Evolutionary conservation across 2,888 invertebrate genomes (phyloP), one percentile per base, ranked within the genome.

Genomic region (Drosophila hawaiiensis): DNA sequence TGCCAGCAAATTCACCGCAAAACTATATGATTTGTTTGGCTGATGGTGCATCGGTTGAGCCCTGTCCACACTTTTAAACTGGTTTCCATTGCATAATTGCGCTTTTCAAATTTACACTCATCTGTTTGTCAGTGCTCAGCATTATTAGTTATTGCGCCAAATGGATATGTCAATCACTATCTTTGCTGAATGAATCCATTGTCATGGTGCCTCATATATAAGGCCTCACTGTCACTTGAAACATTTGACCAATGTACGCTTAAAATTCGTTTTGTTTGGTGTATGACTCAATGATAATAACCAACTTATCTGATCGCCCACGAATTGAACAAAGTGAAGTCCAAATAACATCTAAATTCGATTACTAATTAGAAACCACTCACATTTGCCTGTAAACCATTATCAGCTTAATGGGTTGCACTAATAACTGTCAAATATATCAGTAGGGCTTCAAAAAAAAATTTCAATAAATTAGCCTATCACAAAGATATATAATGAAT

Each of bases 151-250:
- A 39, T 54, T 62, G 62, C 52, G 41, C 55, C 59, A 73, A 70
- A 72, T 75, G 79, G 88, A 84, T 76, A 87, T 78, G 84, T 77
- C 84, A 82, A 89, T 85, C 88, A 89, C 76, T 82, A 84, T 75
- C 56, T 81, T 70, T 67, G 67, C 76, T 78, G 89, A 89, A 83
- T 73, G 68, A 71, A 75, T 59, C 68, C 78, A 70, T 71, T 78
- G 76, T 68, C 67, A 63, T 63, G 19, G 41, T 55, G 71, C 71
- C 80, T 76, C 53, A 58, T 41, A 58, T 49, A 35, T 50, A 52
- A 67, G 22, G 41, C 43, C 52, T 80, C 52, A 61, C 56, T 76
- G 63, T 63, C 49, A 22, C 43, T 56, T 64, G 29, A 4, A 64
- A n/a, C 43, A 56, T 67, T 70, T 75, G 76, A 80, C 70, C 70